phyloP scores from a whole-genome alignment of 2,888 invertebrate genomes.

The Gymnosoma rotundatum region DNA sequence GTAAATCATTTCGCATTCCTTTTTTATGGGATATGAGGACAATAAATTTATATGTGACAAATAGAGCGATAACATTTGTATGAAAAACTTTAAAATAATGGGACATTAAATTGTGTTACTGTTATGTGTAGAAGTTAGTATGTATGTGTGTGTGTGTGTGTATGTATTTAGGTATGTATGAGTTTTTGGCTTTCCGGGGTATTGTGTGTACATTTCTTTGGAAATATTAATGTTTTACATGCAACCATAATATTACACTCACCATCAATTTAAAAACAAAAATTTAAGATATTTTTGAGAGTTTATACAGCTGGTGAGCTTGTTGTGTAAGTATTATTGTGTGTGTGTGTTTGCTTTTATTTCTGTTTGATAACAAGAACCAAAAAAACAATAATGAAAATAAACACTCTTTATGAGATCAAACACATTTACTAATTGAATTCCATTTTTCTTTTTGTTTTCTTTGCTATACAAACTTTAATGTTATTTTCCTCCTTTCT shows the following conservation, averaged over 20 bases:
- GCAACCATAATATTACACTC: background rate
- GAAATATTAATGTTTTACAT: background rate
- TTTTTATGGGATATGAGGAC: no score
- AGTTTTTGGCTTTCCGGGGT: no score
- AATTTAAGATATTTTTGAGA: background rate
- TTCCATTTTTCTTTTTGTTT: background rate
- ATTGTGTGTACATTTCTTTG: background rate
- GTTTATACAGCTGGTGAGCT: no score
- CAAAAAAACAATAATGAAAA: no score
- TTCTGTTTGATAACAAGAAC: background rate
- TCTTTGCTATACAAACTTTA: background rate
- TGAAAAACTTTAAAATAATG: no score
- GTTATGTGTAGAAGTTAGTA: no score
- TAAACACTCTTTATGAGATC: background rate
- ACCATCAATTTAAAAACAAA: background rate
- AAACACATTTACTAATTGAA: slow-evolving; percentile 2
- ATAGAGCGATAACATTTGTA: no score
- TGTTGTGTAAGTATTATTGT: background rate
- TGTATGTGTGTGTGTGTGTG: no score
- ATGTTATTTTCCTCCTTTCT: background rate
- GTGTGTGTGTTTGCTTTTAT: background rate
- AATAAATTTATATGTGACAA: no score
- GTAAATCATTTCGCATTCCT: no score
- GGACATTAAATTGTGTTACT: no score
- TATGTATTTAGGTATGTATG: no score